Evolutionary conservation across 2,797 vertebrate species (phyloP).

Genomic region (Tapera naevia): DNA sequence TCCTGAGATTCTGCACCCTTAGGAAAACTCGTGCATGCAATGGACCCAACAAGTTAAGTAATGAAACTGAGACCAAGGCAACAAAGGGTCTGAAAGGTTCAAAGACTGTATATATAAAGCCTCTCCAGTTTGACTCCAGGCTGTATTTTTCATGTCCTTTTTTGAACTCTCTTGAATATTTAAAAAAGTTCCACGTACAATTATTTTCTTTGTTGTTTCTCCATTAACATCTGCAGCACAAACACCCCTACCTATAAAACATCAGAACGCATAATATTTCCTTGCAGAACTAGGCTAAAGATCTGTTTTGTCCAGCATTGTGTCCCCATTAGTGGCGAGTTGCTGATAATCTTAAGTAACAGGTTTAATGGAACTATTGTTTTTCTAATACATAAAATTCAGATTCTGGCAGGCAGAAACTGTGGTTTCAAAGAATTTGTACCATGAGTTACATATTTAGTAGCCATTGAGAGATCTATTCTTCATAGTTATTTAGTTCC

Average conservation of each 20-base stretch:
- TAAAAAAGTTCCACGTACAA: neutral
- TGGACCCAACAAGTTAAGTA: neutral
- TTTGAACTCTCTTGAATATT: neutral
- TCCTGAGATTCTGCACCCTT: neutral
- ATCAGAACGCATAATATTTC: neutral
- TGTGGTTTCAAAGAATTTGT: neutral
- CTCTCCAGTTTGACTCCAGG: neutral
- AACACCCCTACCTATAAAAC: neutral
- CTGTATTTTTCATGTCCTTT: neutral
- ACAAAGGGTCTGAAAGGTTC: neutral
- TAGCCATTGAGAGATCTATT: neutral
- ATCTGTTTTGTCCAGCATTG: neutral
- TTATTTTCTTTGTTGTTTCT: neutral
- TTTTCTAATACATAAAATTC: neutral
- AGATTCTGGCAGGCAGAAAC: neutral
- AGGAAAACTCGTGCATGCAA: neutral
- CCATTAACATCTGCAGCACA: neutral
- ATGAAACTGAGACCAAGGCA: neutral
- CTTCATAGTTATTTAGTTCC: neutral
- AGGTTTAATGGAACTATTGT: neutral
- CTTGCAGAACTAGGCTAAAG: neutral
- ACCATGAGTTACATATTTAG: neutral
- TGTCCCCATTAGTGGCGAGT: neutral
- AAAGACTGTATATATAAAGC: neutral
- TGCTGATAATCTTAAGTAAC: neutral